Evolutionary conservation across 2,113 vertebrate species (phyloP).

Genomic region (Carassius auratus): DNA sequence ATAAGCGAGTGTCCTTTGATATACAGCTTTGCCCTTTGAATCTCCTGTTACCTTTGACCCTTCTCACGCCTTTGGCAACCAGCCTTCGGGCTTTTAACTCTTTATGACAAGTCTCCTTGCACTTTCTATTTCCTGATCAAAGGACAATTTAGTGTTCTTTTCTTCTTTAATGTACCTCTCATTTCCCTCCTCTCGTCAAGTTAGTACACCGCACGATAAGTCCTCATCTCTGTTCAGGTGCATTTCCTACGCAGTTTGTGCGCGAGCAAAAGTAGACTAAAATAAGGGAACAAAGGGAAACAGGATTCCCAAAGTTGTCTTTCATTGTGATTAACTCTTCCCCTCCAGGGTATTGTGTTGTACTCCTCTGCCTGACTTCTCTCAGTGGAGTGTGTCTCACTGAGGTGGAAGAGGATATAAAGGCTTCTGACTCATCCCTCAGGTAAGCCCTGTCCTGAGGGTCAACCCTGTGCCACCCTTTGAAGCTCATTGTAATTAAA

Average conservation of each 20-base stretch:
- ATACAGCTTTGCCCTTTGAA: not conserved
- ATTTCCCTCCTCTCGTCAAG: not conserved
- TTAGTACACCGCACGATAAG: not conserved
- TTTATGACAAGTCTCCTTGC: not conserved
- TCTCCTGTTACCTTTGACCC: not conserved
- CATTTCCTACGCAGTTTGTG: not conserved
- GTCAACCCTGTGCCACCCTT: slow-evolving; percentile 7
- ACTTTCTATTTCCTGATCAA: slow-evolving; percentile 1
- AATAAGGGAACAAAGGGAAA: slow-evolving; percentile 24
- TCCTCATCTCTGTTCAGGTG: not conserved
- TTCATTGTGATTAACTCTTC: slow-evolving; percentile 2
- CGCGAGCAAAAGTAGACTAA: not conserved
- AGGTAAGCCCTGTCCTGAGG: slow-evolving; percentile 28
- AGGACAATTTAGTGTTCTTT: not conserved
- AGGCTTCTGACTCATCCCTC: slow-evolving; percentile 10
- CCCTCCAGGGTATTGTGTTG: slow-evolving; percentile 19
- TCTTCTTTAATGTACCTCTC: not conserved
- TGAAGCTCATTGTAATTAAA: not conserved
- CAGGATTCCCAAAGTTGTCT: slow-evolving; percentile 30
- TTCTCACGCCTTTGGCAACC: not conserved
- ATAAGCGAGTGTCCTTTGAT: slow-evolving; percentile 2
- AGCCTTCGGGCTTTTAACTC: not conserved
- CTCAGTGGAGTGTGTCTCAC: slow-evolving; percentile 2
- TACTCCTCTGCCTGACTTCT: not conserved
- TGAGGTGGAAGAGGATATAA: slow-evolving; percentile 34